Conservation (phyloP, 2,888 invertebrate species). For the Caenorhabditis sinica region DNA sequence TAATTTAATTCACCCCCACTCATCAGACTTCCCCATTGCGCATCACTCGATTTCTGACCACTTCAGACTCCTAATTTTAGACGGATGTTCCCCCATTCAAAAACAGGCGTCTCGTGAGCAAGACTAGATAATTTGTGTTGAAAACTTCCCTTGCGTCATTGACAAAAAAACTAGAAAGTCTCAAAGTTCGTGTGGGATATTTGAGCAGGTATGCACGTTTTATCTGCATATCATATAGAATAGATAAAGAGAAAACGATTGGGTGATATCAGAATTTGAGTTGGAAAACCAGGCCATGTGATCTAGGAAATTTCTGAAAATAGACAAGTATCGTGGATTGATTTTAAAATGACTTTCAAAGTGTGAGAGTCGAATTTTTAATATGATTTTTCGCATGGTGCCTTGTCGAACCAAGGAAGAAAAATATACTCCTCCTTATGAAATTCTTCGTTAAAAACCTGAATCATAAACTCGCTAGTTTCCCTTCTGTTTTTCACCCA, state of each 20-base stretch:
- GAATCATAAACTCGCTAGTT: not conserved
- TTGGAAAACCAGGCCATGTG: not conserved
- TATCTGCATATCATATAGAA: slow-evolving; percentile 21
- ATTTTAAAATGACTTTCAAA: not conserved
- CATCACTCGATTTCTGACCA: slow-evolving; percentile 38
- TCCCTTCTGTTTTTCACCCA: not conserved
- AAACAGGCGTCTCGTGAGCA: slow-evolving; percentile 32
- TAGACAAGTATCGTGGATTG: not conserved
- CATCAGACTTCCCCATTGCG: slow-evolving; percentile 17
- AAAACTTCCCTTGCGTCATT: slow-evolving; percentile 14
- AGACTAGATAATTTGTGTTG: slow-evolving; percentile 13
- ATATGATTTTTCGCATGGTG: too few relatives aligned
- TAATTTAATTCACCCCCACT: not conserved
- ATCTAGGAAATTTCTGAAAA: not conserved
- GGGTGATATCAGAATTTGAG: slow-evolving; percentile 29
- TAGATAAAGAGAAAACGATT: slow-evolving; percentile 9
- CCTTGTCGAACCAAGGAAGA: not conserved
- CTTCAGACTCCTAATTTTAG: slow-evolving; percentile 50
- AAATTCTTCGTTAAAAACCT: not conserved
- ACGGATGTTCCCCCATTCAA: slow-evolving; percentile 45
- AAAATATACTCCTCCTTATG: not conserved
- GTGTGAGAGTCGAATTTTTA: not conserved
- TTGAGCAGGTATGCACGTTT: slow-evolving; percentile 21
- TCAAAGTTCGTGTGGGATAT: slow-evolving; percentile 12
- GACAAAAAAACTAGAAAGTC: not conserved